Evolutionary conservation across 2,888 invertebrate species (phyloP).

Genomic region (Lasioglossum lativentre): DNA sequence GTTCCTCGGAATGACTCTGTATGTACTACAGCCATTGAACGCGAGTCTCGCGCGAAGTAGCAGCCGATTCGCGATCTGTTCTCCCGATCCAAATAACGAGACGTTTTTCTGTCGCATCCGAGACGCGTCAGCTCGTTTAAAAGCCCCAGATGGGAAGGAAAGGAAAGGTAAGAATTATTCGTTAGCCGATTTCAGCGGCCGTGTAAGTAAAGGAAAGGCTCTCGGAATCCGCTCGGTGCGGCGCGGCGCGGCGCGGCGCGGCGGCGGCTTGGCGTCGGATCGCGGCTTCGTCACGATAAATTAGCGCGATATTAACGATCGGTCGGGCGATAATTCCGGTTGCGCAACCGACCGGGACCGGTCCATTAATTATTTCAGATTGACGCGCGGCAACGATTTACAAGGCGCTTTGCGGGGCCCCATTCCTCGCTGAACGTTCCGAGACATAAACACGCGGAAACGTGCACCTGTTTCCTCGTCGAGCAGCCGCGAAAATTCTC

Average conservation of each 20-base stretch:
- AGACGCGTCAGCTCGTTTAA: conserved; percentile 11
- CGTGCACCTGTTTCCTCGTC: conserved; percentile 37
- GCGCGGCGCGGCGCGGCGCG: too few species aligned
- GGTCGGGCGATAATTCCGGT: conserved; percentile 58
- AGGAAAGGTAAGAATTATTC: conserved; percentile 34
- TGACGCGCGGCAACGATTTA: conserved; percentile 63
- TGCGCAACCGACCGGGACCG: conserved; percentile 40
- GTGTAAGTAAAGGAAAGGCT: conserved; percentile 4
- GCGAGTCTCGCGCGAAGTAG: conserved; percentile 7
- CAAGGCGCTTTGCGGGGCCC: conserved; percentile 55
- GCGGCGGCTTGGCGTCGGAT: conserved; percentile 1
- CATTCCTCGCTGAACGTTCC: conserved; percentile 39
- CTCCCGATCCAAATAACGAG: conserved; percentile 30
- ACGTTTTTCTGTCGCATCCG: background rate
- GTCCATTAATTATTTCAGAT: conserved; percentile 67
- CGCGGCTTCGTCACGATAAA: conserved; percentile 58
- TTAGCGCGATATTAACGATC: conserved; percentile 67
- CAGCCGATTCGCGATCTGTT: conserved; percentile 6
- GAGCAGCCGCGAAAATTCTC: conserved; percentile 28
- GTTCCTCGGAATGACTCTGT: background rate
- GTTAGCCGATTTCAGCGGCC: conserved; percentile 12
- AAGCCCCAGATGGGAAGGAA: background rate
- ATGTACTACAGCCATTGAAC: background rate
- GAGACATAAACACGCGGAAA: conserved; percentile 52
- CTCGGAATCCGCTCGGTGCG: background rate